Evolutionary conservation across 2,113 vertebrate species (phyloP).

Genomic region (Manacus vitellinus): DNA sequence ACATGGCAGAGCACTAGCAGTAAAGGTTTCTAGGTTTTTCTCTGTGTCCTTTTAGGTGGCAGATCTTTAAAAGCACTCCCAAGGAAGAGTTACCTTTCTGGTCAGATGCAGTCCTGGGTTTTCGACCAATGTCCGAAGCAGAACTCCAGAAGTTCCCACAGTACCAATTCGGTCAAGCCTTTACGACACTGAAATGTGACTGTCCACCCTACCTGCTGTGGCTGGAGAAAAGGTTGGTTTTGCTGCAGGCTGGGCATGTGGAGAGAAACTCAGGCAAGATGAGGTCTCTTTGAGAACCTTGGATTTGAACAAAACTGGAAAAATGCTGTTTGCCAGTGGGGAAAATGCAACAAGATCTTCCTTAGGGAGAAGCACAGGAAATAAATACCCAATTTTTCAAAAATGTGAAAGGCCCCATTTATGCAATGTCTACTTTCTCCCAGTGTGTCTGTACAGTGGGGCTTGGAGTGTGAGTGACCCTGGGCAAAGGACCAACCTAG

Average conservation of each 20-base stretch:
- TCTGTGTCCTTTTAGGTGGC: slow-evolving; percentile 76
- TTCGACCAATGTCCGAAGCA: slow-evolving; percentile 79
- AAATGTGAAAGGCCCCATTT: neutral
- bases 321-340: neutral
- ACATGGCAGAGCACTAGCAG: neutral
- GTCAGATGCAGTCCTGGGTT: slow-evolving; percentile 86
- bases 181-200: slow-evolving; percentile 91
- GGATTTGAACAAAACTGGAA: neutral
- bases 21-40: neutral
- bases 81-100: slow-evolving; percentile 82
- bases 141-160: slow-evolving; percentile 87
- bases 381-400: neutral
- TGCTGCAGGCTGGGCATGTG: neutral
- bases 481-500: neutral
- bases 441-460: neutral
- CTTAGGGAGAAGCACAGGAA: neutral
- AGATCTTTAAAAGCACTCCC: slow-evolving; percentile 84
- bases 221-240: slow-evolving; percentile 87
- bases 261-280: neutral
- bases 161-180: slow-evolving; percentile 84
- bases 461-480: fast-evolving
- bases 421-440: neutral
- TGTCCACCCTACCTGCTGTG: slow-evolving; percentile 85
- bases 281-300: neutral
- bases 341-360: neutral